These are phyloP conservation scores for Melieria picta DNA, from an alignment of 2,888 invertebrate genomes.

Conservation along the genomic window DNA sequence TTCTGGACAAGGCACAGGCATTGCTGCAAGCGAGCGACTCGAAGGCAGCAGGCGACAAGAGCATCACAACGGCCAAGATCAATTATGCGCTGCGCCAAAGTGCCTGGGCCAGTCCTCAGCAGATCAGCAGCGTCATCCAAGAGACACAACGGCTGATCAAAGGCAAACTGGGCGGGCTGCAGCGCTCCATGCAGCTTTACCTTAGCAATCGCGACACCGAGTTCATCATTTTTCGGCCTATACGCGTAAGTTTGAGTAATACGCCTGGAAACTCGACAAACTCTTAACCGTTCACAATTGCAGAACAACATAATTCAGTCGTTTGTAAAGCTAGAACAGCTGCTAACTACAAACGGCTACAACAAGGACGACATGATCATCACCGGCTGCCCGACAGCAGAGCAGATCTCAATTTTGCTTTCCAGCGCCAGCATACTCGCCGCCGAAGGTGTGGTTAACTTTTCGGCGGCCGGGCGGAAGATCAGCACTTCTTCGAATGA, in stretches of 20 bases:
- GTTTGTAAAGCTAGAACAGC: slow-evolving; percentile 86
- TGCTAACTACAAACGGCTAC: slow-evolving; percentile 79
- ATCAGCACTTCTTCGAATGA: slow-evolving; percentile 56
- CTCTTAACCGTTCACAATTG: slow-evolving; percentile 33
- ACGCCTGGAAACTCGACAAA: too few relatives aligned
- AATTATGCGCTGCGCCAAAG: slow-evolving; percentile 67
- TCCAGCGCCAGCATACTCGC: slow-evolving; percentile 80
- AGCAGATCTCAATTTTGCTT: slow-evolving; percentile 90
- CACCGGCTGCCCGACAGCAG: slow-evolving; percentile 90
- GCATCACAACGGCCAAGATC: slow-evolving; percentile 45
- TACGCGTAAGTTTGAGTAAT: slow-evolving; percentile 73
- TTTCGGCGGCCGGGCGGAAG: slow-evolving; percentile 56
- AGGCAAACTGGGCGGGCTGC: slow-evolving; percentile 80
- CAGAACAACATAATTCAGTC: slow-evolving; percentile 89
- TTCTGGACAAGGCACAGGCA: slow-evolving; percentile 76
- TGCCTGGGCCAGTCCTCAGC: slow-evolving; percentile 77
- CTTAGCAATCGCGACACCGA: slow-evolving; percentile 97
- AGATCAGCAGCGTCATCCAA: slow-evolving; percentile 77
- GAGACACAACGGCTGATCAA: slow-evolving; percentile 84
- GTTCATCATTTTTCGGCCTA: slow-evolving; percentile 93
- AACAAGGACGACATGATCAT: slow-evolving; percentile 83
- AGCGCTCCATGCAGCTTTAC: slow-evolving; percentile 93
- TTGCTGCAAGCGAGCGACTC: slow-evolving; percentile 45
- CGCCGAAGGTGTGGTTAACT: slow-evolving; percentile 60
- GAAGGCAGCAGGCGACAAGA: slow-evolving; percentile 38